Percentiles rank a stretch among this genome's conserved stretches.
These are phyloP conservation scores for Magallana ariakensis DNA, from an alignment of 1,140 invertebrate genomes.

Conservation along the genomic window DNA sequence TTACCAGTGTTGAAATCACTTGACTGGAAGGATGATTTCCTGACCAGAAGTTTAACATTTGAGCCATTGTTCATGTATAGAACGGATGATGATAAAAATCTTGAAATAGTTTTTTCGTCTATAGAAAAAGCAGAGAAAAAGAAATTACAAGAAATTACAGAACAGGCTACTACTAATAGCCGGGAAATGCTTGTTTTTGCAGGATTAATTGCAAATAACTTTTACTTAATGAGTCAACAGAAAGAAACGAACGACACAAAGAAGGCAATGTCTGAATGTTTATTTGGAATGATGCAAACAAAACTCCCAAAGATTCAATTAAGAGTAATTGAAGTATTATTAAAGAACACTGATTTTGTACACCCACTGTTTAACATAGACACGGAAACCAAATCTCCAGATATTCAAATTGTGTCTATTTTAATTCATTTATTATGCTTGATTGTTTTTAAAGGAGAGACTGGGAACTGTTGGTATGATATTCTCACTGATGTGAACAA, in stretches of 20 bases:
- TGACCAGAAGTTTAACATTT: not conserved
- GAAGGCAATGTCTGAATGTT: not conserved
- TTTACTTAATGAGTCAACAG: slow-evolving; percentile 32
- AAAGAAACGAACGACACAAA: slow-evolving; percentile 28
- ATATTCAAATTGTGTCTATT: slow-evolving; percentile 47
- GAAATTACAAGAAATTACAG: not conserved
- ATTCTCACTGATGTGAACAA: not conserved
- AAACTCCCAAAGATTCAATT: slow-evolving; percentile 25
- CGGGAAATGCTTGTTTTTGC: not conserved
- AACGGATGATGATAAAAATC: not conserved
- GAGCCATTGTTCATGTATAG: not conserved
- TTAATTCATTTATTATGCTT: slow-evolving; percentile 45
- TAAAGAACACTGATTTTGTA: slow-evolving; percentile 16
- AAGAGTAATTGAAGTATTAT: not conserved
- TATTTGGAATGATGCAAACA: not conserved
- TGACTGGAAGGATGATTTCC: slow-evolving; percentile 10
- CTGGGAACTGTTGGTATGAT: slow-evolving; percentile 33
- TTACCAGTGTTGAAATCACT: slow-evolving; percentile 35
- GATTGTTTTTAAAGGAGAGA: slow-evolving; percentile 7
- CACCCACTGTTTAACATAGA: slow-evolving; percentile 30
- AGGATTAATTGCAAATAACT: not conserved
- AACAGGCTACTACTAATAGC: not conserved
- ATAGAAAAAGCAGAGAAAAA: not conserved
- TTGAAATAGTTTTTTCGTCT: not conserved
- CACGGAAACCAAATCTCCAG: not conserved